Base-by-base conservation (phyloP, 2,888 invertebrate genomes). In the Papilio gigon region DNA sequence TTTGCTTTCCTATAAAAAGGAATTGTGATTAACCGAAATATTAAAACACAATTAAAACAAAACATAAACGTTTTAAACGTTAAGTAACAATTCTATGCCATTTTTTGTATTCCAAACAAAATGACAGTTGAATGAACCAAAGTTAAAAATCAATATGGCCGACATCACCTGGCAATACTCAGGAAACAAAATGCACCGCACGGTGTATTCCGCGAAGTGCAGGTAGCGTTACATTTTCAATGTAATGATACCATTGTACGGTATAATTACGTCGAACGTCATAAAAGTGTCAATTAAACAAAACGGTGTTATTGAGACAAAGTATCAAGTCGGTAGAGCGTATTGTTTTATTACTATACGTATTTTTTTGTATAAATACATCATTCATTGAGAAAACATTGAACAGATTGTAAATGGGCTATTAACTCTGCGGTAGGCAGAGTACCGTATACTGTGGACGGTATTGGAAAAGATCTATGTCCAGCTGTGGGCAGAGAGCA, bases 171-270 rank as follows among this genome's bases (percentile, higher is more conserved):
- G 14, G 17, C 37, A 40, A n/a, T 11, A 44, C 1, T 27, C 30
- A 25, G 22, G n/a, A 37, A 50, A 9, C 37, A 25, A 17, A 40
- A 17, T 20, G 44, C 30, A 47, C 25, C 33, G 35, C 50, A 60
- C 60, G 60, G 35, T 14, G 20, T 8, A 12, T 56, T 65, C 53
- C 30, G 30, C 42, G 40, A 37, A 58, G 30, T 42, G 44, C 61
- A 42, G 42, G 61, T 61, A 61, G 44, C 8, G 53, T 30, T n/a
- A 56, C 17, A 56, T 56, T 30, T 56, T 30, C 53, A 30, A 56
- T 56, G 53, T 30, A 56, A 56, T n/a, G 17, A 56, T 30, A 27
- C n/a, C 27, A 30, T 4, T 30, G 27, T 56, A 11, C 27, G 14
- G 27, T 4, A 14, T 17, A 37, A 50, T 59, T 25, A 66, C 47